Evolutionary conservation across 2,888 invertebrate species (phyloP).

Genomic region (Trichogramma dendrolimi): DNA sequence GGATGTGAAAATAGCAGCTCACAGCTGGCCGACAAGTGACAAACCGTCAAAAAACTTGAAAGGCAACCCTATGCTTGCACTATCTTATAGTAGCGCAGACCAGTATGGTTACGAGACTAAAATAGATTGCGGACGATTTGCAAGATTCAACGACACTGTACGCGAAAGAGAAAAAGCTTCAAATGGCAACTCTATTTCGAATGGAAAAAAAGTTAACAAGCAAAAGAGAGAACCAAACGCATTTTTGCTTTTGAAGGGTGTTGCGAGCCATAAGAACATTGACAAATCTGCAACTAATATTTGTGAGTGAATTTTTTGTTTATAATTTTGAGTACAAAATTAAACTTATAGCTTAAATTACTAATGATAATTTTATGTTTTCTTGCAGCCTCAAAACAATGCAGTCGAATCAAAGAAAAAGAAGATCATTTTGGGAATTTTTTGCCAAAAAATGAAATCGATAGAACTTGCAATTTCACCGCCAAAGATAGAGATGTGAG

Average conservation of each 20-base stretch:
- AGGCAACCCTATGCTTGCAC: slow-evolving; percentile 57
- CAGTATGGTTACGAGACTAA: slow-evolving; percentile 35
- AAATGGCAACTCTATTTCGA: no score
- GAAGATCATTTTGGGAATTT: background rate
- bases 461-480: slow-evolving; percentile 44
- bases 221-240: no score
- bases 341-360: no score
- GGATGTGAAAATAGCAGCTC: slow-evolving; percentile 29
- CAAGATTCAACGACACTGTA: slow-evolving; percentile 34
- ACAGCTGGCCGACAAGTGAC: slow-evolving; percentile 5
- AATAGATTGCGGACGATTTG: slow-evolving; percentile 42
- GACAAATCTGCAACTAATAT: no score
- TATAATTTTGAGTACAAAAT: no score
- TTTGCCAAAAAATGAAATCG: slow-evolving; percentile 20
- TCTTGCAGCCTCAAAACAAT: slow-evolving; percentile 9
- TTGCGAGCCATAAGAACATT: no score
- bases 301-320: no score
- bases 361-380: background rate
- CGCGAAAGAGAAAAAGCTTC: no score
- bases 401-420: background rate
- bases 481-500: slow-evolving; percentile 49
- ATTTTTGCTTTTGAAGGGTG: no score
- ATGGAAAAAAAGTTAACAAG: no score
- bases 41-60: slow-evolving; percentile 56
- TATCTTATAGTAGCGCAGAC: slow-evolving; percentile 50